Evolutionary conservation across 1,140 invertebrate genomes (phyloP), one percentile per base, ranked within the genome.

Genomic region (Oreohelix idahoensis): DNA sequence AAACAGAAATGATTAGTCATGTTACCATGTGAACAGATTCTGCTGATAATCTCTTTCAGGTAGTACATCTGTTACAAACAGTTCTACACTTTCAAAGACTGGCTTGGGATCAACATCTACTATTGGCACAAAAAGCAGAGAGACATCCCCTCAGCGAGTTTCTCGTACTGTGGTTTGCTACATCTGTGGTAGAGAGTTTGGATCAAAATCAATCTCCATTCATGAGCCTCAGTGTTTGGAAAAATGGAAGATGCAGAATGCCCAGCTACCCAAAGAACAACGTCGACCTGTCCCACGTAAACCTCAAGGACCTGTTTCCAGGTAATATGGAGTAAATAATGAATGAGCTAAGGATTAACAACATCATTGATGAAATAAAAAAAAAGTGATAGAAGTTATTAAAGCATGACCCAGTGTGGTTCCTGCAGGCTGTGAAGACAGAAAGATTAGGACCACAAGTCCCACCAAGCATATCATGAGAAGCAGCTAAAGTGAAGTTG

Each of bases 211-310:
- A 63, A 95, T 96, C 76, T 91, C 90, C 29, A 96, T 96, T 83
- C 96, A 96, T 91, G 95, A 96, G 87, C 95, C 95, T 1, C 95
- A 96, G 85, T 96, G 96, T 88, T 89, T 96, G 42, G 94, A 95
- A 88, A 96, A 96, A 88, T 96, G 96, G 95, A 93, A 94, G 53
- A 89, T 92, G 53, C 95, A 96, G 88, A 96, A 96, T 87, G 92
- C 94, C 17, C 94, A 95, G 87, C 89, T 96, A 71, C 95, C 95
- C 13, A 91, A 93, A 58, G 89, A 93, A 81, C 93, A 94, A 79
- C 92, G 95, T 63, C 90, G 95, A 84, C 93, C 94, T 0, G 93
- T 94, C 73, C 95, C 95, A 0, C 87, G 93, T 74, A 95, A 95
- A 90, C 95, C 95, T 79, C 85, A 88, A 66, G 89, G 83, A 63